Base-by-base conservation (phyloP, 2,113 vertebrate species). In the Reinhardtius hippoglossoides region DNA sequence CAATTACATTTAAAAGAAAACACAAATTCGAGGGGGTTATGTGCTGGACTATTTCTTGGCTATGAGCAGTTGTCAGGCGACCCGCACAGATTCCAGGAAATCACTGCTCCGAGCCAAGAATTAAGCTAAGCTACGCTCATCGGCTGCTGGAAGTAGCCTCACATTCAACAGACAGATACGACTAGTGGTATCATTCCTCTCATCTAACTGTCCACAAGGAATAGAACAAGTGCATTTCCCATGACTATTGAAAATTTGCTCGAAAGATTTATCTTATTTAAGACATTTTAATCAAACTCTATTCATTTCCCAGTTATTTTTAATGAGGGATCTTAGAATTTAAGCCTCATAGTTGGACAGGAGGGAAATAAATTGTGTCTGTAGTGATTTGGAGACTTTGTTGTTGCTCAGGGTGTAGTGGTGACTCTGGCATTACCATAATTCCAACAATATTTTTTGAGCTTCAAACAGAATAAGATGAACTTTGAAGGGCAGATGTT, bases 381-480 rank as follows among this genome's bases (percentile, higher is more conserved):
- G 1, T 10, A 40, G 37, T 9, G 9, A 40, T 40, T 9, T 40
- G 37, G 37, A 10, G 37, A 50, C 48, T 15, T 46, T 52, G n/a
- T n/a, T 52, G 6, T 54, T 21, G 20, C 50, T 16, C 16, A 50
- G 46, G 46, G 18, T 18, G 50, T 14, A 54, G 20, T 16, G 44
- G 44, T 52, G 16, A 20, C 20, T 52, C 50, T 21, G 50, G 40
- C 40, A 42, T 42, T 42, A 52, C 15, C 2, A 1, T 18, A 15
- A 18, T 48, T 54, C 8, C 20, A 21, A 54, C 46, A 50, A 18
- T 6, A 50, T 50, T 50, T 16, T 50, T 16, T 18, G 50, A 54
- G 74, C 84, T 87, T 90, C 86, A 93, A 90, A 89, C 71, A 74
- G 87, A 89, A 93, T 85, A 71, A 76, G 71, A 70, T 52, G 74